Evolutionary conservation across 2,888 invertebrate genomes (phyloP), one percentile per base, ranked within the genome.

Genomic region (Campoplex capitator): DNA sequence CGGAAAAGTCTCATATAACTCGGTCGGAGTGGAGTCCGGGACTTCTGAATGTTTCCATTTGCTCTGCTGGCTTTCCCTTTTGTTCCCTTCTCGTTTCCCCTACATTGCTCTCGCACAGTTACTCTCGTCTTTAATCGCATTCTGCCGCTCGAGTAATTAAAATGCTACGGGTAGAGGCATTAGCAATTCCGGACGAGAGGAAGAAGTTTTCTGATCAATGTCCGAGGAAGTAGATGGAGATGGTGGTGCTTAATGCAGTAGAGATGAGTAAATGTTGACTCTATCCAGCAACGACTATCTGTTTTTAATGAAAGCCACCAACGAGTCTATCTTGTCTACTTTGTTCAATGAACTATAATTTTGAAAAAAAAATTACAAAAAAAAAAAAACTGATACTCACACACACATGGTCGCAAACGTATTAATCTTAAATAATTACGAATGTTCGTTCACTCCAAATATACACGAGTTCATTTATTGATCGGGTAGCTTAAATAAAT

Each of bases 91-190:
- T 80, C 82, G 87, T 89, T 89, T 89, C 87, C 87, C 86, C 88
- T 89, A 89, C 89, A 89, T 89, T 89, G 89, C 89, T 87, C 85
- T 82, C 77, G 83, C 85, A 85, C 88, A 83, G 89, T 89, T 89
- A 83, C 83, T 76, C 85, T 88, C 87, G 87, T 87, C 88, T 89
- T 89, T 89, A 89, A 89, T 89, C 89, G 89, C 88, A 89, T 89
- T 89, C 87, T 89, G 88, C 89, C 88, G 89, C 89, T 89, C 88
- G 89, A 89, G 89, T 89, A 89, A 89, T 89, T 89, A 89, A 89
- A 89, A 89, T 89, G 87, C 89, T 89, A 80, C 83, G 87, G 87
- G 83, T 78, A 74, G 74, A 84, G 87, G 86, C 88, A 87, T 85
- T 85, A 88, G 83, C 85, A 81, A 85, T 88, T 88, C 85, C 80